Evolutionary conservation across 2,113 vertebrate genomes (phyloP).

Genomic region (Sciurus niger): DNA sequence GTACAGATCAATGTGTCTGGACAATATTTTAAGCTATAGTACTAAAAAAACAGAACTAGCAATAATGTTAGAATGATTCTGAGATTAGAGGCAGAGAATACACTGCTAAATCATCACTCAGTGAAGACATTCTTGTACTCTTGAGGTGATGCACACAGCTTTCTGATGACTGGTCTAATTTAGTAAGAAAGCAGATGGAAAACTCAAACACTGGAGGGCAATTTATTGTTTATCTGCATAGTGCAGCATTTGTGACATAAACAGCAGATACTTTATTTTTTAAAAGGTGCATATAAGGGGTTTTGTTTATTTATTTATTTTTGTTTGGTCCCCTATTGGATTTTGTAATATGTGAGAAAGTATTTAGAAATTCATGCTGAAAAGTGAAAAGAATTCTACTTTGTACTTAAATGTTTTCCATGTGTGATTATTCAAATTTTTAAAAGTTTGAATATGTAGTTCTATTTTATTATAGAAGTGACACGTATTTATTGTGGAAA

Average conservation of each 20-base stretch:
- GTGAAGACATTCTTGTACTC: neutral
- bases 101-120: neutral
- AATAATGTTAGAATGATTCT: neutral
- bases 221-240: slow-evolving; percentile 41
- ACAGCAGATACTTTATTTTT: slow-evolving; percentile 19
- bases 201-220: neutral
- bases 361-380: neutral
- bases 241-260: slow-evolving; percentile 54
- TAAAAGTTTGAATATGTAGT: neutral
- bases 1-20: neutral
- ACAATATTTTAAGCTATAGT: neutral
- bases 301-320: neutral
- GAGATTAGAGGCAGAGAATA: neutral
- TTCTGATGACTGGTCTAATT: slow-evolving; percentile 41
- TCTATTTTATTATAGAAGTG: neutral
- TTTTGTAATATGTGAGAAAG: neutral
- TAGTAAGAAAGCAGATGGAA: neutral
- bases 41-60: neutral
- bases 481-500: neutral
- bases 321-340: neutral
- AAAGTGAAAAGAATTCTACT: slow-evolving; percentile 6
- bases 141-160: accelerated
- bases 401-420: neutral
- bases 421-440: neutral
- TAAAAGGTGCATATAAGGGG: neutral